phyloP scores from a whole-genome alignment of 2,113 vertebrate genomes.

The Antigone vipio region DNA sequence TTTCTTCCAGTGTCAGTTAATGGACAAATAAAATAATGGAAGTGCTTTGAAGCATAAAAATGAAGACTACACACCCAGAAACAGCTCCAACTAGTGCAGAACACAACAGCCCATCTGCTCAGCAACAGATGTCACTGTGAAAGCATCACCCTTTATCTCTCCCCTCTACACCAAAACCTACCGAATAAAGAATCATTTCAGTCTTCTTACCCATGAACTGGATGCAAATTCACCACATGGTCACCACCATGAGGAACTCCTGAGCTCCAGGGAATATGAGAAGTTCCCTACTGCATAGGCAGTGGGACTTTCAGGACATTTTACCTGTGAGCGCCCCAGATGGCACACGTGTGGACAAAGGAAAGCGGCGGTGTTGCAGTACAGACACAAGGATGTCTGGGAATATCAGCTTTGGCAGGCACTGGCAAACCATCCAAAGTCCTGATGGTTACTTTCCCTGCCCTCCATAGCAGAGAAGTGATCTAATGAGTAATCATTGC shows the following conservation, averaged over 20 bases:
- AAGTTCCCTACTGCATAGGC: background rate
- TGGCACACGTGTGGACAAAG: rapidly evolving
- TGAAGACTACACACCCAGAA: background rate
- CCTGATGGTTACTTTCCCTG: background rate
- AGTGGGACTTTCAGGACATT: background rate
- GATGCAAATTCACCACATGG: background rate
- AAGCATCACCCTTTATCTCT: background rate
- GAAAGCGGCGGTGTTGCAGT: background rate
- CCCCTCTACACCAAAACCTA: background rate
- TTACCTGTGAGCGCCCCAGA: background rate
- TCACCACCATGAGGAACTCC: background rate
- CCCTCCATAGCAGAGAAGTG: background rate
- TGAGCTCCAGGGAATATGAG: background rate
- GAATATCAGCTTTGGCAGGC: background rate
- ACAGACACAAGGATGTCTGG: background rate
- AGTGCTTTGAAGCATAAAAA: background rate
- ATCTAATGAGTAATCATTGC: background rate
- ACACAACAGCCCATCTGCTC: background rate
- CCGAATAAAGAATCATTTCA: background rate
- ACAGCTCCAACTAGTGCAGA: background rate
- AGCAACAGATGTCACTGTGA: background rate
- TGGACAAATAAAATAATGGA: background rate
- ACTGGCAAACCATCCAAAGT: background rate
- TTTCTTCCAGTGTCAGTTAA: background rate
- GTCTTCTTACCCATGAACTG: background rate